These are phyloP conservation scores for Heliconius congener DNA, from an alignment of 1,140 invertebrate species.

Conservation along the genomic window DNA sequence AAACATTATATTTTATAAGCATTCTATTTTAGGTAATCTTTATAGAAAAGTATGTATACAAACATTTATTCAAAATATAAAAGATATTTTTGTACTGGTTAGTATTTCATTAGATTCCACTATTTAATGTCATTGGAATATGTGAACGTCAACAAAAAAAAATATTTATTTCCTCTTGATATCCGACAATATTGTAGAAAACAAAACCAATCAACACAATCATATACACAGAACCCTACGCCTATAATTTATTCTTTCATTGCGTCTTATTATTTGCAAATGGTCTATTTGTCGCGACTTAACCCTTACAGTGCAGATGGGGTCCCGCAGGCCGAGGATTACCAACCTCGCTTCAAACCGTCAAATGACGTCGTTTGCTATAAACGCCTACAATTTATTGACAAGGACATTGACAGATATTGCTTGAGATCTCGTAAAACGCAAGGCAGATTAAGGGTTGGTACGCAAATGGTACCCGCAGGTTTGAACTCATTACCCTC, in stretches of 20 bases:
- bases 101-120: too few relatives aligned
- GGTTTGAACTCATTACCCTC: slow-evolving; percentile 65
- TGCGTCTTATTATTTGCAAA: slow-evolving; percentile 81
- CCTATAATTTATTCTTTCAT: slow-evolving; percentile 80
- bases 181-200: neutral
- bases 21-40: too few relatives aligned
- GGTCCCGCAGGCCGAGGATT: slow-evolving; percentile 70
- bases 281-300: slow-evolving; percentile 81
- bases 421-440: slow-evolving; percentile 74
- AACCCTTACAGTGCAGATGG: slow-evolving; percentile 79
- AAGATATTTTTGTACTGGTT: too few relatives aligned
- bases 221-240: slow-evolving; percentile 40
- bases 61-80: too few relatives aligned
- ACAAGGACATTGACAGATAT: slow-evolving; percentile 81
- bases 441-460: slow-evolving; percentile 77
- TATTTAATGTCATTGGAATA: too few relatives aligned
- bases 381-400: slow-evolving; percentile 79
- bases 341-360: slow-evolving; percentile 67
- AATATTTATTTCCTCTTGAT: too few relatives aligned
- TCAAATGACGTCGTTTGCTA: slow-evolving; percentile 75
- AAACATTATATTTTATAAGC: too few relatives aligned
- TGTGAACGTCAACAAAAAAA: too few relatives aligned
- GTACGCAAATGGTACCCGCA: slow-evolving; percentile 71
- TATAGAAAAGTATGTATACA: neutral
- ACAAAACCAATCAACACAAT: neutral